phyloP scores from a whole-genome alignment of 2,113 vertebrate species.

The Ovibos moschatus region DNA sequence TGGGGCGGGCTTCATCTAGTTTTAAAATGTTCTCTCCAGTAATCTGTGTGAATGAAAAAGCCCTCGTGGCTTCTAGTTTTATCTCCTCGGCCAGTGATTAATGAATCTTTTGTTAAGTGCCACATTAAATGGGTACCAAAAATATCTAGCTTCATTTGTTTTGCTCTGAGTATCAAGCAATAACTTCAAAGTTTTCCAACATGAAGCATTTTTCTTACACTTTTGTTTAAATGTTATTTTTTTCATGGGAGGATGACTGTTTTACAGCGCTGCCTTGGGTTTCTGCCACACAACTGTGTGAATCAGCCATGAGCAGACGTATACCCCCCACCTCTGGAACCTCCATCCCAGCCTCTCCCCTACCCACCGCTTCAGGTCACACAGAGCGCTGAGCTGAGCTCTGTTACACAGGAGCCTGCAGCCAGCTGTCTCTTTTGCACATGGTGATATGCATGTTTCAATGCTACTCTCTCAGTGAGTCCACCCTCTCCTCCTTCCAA shows the following conservation, averaged over 20 bases:
- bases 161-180: conserved; percentile 5
- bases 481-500: background rate
- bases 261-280: background rate
- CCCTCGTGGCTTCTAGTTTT: background rate
- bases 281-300: background rate
- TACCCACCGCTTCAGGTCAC: background rate
- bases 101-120: background rate
- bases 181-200: background rate
- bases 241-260: background rate
- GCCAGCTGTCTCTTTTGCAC: background rate
- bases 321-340: background rate
- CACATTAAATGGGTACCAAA: background rate
- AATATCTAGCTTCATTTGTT: background rate
- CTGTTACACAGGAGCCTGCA: rapidly evolving
- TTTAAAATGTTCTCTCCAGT: background rate
- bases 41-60: background rate
- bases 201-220: background rate
- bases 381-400: background rate
- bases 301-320: rapidly evolving
- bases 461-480: rapidly evolving
- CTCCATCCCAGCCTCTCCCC: background rate
- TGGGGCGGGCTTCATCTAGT: background rate
- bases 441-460: rapidly evolving
- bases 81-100: background rate
- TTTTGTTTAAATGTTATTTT: background rate